phyloP scores from a whole-genome alignment of 2,797 vertebrate genomes.

The Cephalopachus bancanus region DNA sequence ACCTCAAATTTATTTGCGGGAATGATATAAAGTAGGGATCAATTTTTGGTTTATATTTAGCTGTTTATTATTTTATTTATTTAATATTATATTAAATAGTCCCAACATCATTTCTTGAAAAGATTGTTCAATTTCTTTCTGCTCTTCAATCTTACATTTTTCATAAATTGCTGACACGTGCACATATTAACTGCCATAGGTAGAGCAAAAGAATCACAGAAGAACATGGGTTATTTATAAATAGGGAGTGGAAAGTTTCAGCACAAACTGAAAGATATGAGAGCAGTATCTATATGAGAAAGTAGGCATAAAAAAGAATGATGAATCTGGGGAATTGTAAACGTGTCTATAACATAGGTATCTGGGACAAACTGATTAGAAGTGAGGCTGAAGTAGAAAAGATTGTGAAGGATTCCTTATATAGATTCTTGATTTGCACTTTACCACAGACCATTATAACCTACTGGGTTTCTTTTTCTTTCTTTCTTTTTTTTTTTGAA shows the following conservation, averaged over 20 bases:
- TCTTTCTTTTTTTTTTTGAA: neutral
- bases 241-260: neutral
- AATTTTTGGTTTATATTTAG: neutral
- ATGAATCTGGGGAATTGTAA: neutral
- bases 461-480: neutral
- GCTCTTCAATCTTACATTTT: neutral
- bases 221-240: neutral
- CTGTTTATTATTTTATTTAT: neutral
- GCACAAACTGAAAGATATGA: neutral
- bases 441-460: neutral
- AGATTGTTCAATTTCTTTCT: neutral
- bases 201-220: neutral
- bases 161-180: neutral
- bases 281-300: neutral
- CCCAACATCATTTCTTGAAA: neutral
- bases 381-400: neutral
- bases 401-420: neutral
- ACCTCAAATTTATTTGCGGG: neutral
- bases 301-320: neutral
- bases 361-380: neutral
- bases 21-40: neutral
- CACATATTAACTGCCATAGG: neutral
- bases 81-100: neutral
- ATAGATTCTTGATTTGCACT: neutral
- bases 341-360: too few relatives aligned